phyloP scores from a whole-genome alignment of 1,140 invertebrate species.

The Zaprionus kolodkinae region DNA sequence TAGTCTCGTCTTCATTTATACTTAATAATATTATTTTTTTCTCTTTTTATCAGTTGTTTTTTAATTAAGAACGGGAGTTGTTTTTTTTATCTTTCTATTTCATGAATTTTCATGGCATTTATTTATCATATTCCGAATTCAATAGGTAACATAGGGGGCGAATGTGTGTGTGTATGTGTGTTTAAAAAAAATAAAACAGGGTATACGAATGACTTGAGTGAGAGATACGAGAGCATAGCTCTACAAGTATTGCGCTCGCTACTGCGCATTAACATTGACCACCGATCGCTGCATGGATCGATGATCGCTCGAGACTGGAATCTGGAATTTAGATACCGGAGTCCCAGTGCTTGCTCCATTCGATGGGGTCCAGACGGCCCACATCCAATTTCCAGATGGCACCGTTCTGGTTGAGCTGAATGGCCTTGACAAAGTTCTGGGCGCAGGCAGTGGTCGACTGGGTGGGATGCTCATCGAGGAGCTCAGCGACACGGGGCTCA shows the following conservation, averaged over 20 bases:
- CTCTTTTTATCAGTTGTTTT: slow-evolving; percentile 57
- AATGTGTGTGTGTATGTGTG: neutral
- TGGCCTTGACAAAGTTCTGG: slow-evolving; percentile 77
- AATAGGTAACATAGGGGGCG: slow-evolving; percentile 9
- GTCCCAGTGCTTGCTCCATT: slow-evolving; percentile 72
- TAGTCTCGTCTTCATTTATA: neutral
- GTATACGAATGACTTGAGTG: slow-evolving; percentile 22
- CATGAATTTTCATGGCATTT: slow-evolving; percentile 14
- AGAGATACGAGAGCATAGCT: slow-evolving; percentile 9
- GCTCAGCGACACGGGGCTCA: slow-evolving; percentile 64
- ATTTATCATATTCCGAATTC: slow-evolving; percentile 26
- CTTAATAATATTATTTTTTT: slow-evolving; percentile 38
- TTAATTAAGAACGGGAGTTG: slow-evolving; percentile 57
- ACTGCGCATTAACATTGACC: slow-evolving; percentile 2
- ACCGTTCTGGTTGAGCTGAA: slow-evolving; percentile 72
- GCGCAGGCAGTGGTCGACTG: slow-evolving; percentile 56
- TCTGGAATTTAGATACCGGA: slow-evolving; percentile 60
- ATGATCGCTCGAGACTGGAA: too few species aligned
- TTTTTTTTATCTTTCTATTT: slow-evolving; percentile 42
- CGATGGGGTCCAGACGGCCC: slow-evolving; percentile 58
- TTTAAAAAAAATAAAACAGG: neutral
- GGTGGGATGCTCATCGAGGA: slow-evolving; percentile 60
- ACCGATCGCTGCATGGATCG: too few species aligned
- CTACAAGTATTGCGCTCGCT: neutral
- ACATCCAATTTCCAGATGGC: slow-evolving; percentile 74